Evolutionary conservation across 2,888 invertebrate species (phyloP).

Genomic region (Operophtera brumata): DNA sequence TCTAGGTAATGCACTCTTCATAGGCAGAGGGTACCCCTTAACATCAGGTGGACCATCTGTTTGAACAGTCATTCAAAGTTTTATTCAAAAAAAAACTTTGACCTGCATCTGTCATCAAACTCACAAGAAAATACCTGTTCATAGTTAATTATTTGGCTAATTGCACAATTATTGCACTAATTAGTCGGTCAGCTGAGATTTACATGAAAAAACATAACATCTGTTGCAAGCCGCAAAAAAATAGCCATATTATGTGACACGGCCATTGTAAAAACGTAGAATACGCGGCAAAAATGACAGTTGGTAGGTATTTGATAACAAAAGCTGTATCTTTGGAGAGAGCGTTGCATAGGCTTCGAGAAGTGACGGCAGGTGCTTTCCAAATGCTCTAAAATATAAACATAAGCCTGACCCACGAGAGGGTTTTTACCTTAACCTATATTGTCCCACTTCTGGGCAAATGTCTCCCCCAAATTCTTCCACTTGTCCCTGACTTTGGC

Average conservation of each 20-base stretch:
- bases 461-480: too few relatives aligned
- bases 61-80: too few relatives aligned
- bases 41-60: too few relatives aligned
- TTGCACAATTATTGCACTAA: constrained; percentile 47
- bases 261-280: constrained; percentile 45
- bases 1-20: too few relatives aligned
- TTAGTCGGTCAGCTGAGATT: constrained; percentile 62
- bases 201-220: constrained; percentile 52
- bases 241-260: constrained; percentile 24
- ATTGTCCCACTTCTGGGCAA: too few relatives aligned
- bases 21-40: too few relatives aligned
- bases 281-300: constrained; percentile 66
- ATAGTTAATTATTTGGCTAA: constrained; percentile 49
- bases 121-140: constrained; percentile 54
- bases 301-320: constrained; percentile 51
- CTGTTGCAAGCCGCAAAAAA: constrained; percentile 40
- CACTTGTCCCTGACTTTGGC: too few relatives aligned
- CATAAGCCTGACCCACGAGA: neutral
- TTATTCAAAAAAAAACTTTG: too few relatives aligned
- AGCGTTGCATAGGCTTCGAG: constrained; percentile 49
- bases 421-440: too few relatives aligned
- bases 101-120: constrained; percentile 60
- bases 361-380: constrained; percentile 49
- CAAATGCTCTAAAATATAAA: neutral
- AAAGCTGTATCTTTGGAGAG: constrained; percentile 49